These are phyloP conservation scores for Micromesistius poutassou DNA, from an alignment of 2,797 vertebrate genomes.

Conservation along the genomic window DNA sequence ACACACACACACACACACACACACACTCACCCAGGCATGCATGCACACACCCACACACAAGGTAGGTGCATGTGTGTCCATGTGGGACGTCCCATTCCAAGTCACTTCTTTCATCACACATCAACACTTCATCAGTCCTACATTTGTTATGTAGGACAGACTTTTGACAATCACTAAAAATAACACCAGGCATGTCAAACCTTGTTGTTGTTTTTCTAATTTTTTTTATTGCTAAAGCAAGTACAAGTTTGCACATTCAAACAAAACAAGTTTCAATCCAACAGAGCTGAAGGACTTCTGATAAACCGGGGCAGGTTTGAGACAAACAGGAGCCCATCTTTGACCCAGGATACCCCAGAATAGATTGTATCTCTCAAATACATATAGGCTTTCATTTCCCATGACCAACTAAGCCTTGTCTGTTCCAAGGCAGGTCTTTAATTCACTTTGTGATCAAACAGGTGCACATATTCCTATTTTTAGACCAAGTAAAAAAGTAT, in stretches of 20 bases:
- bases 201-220: conserved; percentile 20
- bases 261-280: conserved; percentile 58
- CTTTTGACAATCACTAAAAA: conserved; percentile 12
- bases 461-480: neutral
- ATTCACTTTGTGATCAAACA: neutral
- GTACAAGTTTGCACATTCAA: conserved; percentile 69
- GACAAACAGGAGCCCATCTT: neutral
- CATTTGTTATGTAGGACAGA: conserved; percentile 16
- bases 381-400: neutral
- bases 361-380: neutral
- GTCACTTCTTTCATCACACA: conserved; percentile 37
- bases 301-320: conserved; percentile 35
- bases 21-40: conserved; percentile 3
- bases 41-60: neutral
- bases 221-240: conserved; percentile 85
- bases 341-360: neutral
- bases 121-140: conserved; percentile 36
- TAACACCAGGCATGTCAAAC: conserved; percentile 14
- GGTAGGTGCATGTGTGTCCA: conserved; percentile 20
- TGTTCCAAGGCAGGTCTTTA: neutral
- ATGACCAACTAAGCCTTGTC: no score
- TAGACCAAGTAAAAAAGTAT: neutral
- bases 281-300: conserved; percentile 58
- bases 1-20: conserved; percentile 14
- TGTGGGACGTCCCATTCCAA: conserved; percentile 15